Conservation (phyloP, 2,888 invertebrate genomes). For the Suillia variegata region DNA sequence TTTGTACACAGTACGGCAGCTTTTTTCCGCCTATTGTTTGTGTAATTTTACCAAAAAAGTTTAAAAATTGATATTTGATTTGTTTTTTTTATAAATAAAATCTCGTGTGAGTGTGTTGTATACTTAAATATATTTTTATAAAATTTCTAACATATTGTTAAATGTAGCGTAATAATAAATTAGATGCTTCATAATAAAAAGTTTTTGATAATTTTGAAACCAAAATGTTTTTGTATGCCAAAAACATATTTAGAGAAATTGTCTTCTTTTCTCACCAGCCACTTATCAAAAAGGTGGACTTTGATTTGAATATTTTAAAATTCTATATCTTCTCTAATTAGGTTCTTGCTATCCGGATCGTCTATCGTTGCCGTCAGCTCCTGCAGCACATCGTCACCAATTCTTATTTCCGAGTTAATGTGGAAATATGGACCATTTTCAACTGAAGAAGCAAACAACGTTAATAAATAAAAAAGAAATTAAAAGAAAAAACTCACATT, state of each 20-base stretch:
- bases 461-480: neutral
- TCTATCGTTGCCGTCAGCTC: conserved; percentile 49
- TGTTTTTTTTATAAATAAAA: too few relatives aligned
- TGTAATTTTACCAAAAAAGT: neutral
- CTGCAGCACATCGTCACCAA: conserved; percentile 43
- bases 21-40: too few relatives aligned
- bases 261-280: too few relatives aligned
- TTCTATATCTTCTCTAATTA: conserved; percentile 35
- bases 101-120: too few relatives aligned
- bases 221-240: too few relatives aligned
- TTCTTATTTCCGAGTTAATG: conserved; percentile 39
- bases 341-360: conserved; percentile 45
- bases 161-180: neutral
- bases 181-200: neutral
- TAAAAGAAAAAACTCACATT: conserved; percentile 8
- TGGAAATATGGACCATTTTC: conserved; percentile 58
- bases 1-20: too few relatives aligned
- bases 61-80: neutral
- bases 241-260: too few relatives aligned
- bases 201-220: conserved; percentile 3
- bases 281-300: too few relatives aligned
- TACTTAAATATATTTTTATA: conserved; percentile 1
- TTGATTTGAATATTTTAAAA: too few relatives aligned
- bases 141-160: neutral
- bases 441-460: conserved; percentile 33